Base-by-base conservation (phyloP, 1,140 invertebrate species). In the Psix sp. region DNA sequence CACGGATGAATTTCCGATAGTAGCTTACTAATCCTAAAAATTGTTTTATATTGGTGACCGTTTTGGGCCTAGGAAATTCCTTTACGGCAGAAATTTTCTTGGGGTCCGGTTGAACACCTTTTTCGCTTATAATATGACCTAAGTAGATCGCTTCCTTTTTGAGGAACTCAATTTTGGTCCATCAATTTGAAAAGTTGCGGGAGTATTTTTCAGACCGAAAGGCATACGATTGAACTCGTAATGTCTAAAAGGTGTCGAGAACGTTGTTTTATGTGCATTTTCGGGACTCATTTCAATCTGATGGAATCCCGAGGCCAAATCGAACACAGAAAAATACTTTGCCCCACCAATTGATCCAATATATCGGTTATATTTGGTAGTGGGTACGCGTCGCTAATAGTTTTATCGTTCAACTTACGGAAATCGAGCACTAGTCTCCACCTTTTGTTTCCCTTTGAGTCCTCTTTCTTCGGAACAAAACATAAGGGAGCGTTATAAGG, bases 191-290 rank as follows among this genome's bases (percentile, higher is more conserved):
- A 52, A 52, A 0, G 45, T 48, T 1, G 45, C 45, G 0, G 42
- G 42, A 7, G 42, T 24, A 16, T 46, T 46, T 15, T 13, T 18
- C 1, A 40, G 14, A 0, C 48, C 48, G n/a, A 52, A 52, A 7
- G 48, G 48, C 48, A 52, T 52, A n/a, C 36, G 49, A 13, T 17
- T 6, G 11, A 29, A 54, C 13, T 54, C 18, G 21, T 54, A 54
- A 20, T 38, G 33, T 10, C 46, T 20, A 9, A 9, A 24, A 1
- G 33, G 46, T 5, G 46, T 51, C 1, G 31, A 36, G 9, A 36
- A 51, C 9, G 46, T 33, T 0, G 33, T 51, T 38, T 51, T 51
- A 5, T 31, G 15, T 3, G 43, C 5, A 17, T 46, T 15, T 17
- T 31, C 5, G 1, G 43, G 26, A 33, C 33, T n/a, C 24, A 46